A percentile compares a stretch with the other conserved stretches of the same genome.
phyloP scores from a whole-genome alignment of 2,113 vertebrate species.

The Rhinopithecus roxellana region DNA sequence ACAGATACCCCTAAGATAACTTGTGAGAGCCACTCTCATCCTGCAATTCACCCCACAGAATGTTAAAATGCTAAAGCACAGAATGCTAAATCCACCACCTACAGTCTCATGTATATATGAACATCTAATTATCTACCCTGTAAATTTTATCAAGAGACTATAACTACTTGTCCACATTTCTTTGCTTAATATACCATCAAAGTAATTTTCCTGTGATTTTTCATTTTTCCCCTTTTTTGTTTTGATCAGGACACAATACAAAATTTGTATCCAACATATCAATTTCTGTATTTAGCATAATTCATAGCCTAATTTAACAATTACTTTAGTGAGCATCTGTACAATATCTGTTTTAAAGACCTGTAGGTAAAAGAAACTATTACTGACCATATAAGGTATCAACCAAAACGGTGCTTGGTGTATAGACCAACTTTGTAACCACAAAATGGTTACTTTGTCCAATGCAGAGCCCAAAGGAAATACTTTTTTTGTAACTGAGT shows the following conservation, averaged over 20 bases:
- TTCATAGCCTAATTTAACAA: constrained; percentile 58
- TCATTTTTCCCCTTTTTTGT: constrained; percentile 31
- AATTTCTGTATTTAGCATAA: constrained; percentile 53
- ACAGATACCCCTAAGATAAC: constrained; percentile 50
- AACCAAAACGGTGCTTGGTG: constrained; percentile 54
- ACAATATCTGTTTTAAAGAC: constrained; percentile 25
- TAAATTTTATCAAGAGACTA: constrained; percentile 71
- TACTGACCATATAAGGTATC: not conserved
- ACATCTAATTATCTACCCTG: constrained; percentile 40
- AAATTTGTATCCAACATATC: constrained; percentile 43
- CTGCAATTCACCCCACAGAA: not conserved
- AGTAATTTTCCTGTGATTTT: constrained; percentile 56
- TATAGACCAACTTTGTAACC: constrained; percentile 31
- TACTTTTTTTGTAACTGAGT: not conserved
- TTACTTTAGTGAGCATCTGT: not conserved
- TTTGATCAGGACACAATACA: not conserved
- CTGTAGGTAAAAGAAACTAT: constrained; percentile 41
- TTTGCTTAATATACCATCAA: constrained; percentile 29
- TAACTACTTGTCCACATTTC: constrained; percentile 55
- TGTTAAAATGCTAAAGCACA: not conserved
- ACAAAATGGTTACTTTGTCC: constrained; percentile 44
- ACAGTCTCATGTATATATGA: not conserved
- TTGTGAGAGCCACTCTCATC: constrained; percentile 48
- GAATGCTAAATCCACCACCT: constrained; percentile 57
- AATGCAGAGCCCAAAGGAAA: constrained; percentile 14